Base-by-base conservation (phyloP, 2,113 vertebrate genomes). In the Cardinalis cardinalis region DNA sequence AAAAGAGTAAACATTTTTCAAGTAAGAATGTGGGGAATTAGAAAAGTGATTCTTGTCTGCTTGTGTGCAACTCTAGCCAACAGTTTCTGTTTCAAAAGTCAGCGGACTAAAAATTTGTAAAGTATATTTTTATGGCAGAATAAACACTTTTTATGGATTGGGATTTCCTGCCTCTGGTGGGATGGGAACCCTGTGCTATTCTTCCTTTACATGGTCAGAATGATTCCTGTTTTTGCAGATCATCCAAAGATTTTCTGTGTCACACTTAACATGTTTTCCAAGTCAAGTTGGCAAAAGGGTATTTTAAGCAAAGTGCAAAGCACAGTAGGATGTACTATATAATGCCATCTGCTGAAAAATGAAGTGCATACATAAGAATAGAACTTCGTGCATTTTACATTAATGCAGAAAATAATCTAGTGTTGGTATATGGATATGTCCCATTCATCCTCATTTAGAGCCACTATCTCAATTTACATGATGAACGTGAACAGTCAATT, bases 291-390 rank as follows among this genome's bases (percentile, higher is more conserved):
- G 93, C 87, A 96, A 94, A 94, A 89, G 55, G 68, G 89, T 95
- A 95, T 94, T 95, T 94, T 93, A 95, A 96, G 91, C 68, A 77
- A 95, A 94, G 84, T 92, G 91, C 94, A 95, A 96, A 95, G 87
- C 88, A 88, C 87, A 95, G 91, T 94, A 95, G 81, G 91, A 92
- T 91, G 95, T 91, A 95, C 82, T 83, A 40, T 85, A 93, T 83
- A 96, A 89, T 95, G 91, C 93, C 93, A 96, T 96, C 95, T 96
- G 93, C 89, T 89, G 94, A 95, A 94, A 92, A 96, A 53, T 91
- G 51, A 92, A 96, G 71, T 72, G 80, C 92, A 94, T 84, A 92
- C 84, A 91, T 93, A 87, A 90, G 89, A 96, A 93, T 87, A 95
- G 82, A 89, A 87, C 55, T 82, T 81, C 29, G 87, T 91, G 51